Base-by-base conservation (phyloP, 2,113 vertebrate genomes). In the Aythya baeri region DNA sequence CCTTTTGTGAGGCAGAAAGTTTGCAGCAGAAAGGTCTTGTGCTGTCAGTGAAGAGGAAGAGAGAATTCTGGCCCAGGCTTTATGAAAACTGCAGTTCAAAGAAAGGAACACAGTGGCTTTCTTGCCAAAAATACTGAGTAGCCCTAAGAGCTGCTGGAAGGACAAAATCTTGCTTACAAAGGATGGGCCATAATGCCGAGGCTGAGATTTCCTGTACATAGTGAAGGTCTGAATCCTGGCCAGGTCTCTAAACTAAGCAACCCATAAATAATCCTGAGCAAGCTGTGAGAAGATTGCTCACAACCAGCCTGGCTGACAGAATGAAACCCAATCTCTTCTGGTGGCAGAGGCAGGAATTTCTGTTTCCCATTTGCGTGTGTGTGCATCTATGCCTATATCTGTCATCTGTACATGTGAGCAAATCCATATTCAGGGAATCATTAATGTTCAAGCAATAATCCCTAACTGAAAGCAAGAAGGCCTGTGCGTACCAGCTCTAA, bases 241-340 rank as follows among this genome's bases (percentile, higher is more conserved):
- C 91, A 94, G 91, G 78, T 92, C 77, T 95, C 89, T 91, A 93
- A 94, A 94, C 88, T 93, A 95, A 92, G 78, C 95, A 96, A 93
- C 90, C 96, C 92, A 89, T 95, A 95, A 97, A 91, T 95, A 96
- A 93, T 91, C 79, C 67, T 76, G 83, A 95, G 92, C 67, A 92
- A 91, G 46, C 92, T 95, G 76, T 91, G 90, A 96, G 92, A 96
- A 95, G 94, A 90, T 92, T 93, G 93, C 76, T 96, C 80, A 79
- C 86, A 93, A 96, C 83, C 76, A 93, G 88, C 80, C 73, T 76
- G 62, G 88, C 83, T 96, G 84, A 89, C 74, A 79, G 70, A 91
- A 86, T 3, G 52, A 89, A 93, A 94, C 58, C 14, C 34, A 85
- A 43, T 94, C 74, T 85, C 58, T 91, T 91, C 55, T 93, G 81